Evolutionary conservation across 1,140 invertebrate species (phyloP).

Genomic region (Steinernema feltiae): DNA sequence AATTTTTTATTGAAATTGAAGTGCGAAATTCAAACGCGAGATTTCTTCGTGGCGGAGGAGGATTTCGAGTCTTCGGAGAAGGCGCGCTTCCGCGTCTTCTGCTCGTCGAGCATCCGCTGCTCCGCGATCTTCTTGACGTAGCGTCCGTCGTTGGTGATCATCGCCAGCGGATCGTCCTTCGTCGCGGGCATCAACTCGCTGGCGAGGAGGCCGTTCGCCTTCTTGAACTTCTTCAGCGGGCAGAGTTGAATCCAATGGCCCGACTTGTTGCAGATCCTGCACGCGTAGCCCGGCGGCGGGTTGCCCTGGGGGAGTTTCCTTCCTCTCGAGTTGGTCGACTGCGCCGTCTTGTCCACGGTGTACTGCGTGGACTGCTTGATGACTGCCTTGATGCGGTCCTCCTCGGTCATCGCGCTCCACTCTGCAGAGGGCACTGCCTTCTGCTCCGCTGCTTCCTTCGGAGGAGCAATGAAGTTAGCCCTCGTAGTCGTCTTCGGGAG

Average conservation of each 20-base stretch:
- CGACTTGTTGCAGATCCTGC: background rate
- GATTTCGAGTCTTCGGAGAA: no score
- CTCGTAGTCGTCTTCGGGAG: background rate
- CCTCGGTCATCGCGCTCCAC: background rate
- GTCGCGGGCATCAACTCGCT: background rate
- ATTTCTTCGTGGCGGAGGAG: no score
- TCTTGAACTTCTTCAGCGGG: conserved; percentile 4
- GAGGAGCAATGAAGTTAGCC: background rate
- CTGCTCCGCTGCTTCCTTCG: background rate
- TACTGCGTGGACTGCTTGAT: background rate
- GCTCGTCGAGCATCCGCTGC: background rate
- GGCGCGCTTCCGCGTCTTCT: background rate
- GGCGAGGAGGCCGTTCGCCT: background rate
- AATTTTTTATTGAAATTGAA: no score
- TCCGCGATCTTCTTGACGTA: background rate
- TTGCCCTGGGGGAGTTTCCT: background rate
- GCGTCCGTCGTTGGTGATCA: background rate
- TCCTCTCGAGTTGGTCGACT: background rate
- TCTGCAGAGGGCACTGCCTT: background rate
- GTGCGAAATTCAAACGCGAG: no score
- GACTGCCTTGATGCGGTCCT: background rate
- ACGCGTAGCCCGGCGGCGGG: background rate
- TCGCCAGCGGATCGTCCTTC: background rate
- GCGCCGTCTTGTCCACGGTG: background rate
- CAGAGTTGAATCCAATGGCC: background rate